Evolutionary conservation across 2,888 invertebrate genomes (phyloP).

Genomic region (Gandaritis pyraliata): DNA sequence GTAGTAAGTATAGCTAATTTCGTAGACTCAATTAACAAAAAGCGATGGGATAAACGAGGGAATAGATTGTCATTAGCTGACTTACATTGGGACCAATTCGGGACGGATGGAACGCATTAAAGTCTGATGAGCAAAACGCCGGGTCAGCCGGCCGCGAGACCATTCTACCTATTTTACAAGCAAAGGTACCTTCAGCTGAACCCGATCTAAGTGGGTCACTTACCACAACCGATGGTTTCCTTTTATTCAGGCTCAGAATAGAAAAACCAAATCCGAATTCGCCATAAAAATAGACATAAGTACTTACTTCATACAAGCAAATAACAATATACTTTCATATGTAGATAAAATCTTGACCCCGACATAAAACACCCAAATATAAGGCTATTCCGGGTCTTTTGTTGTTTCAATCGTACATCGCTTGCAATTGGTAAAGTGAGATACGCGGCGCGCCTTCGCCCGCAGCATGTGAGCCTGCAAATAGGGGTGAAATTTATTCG

Average conservation of each 20-base stretch:
- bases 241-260: slow-evolving; percentile 49
- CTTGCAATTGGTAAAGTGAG: slow-evolving; percentile 45
- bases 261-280: slow-evolving; percentile 40
- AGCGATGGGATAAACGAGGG: slow-evolving; percentile 45
- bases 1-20: slow-evolving; percentile 1
- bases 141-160: slow-evolving; percentile 41
- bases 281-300: slow-evolving; percentile 39
- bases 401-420: slow-evolving; percentile 51
- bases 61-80: slow-evolving; percentile 66
- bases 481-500: slow-evolving; percentile 75
- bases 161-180: slow-evolving; percentile 32
- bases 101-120: slow-evolving; percentile 62
- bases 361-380: slow-evolving; percentile 41
- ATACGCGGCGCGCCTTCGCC: slow-evolving; percentile 28
- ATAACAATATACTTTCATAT: slow-evolving; percentile 25
- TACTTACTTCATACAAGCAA: slow-evolving; percentile 37
- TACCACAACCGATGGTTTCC: slow-evolving; percentile 50
- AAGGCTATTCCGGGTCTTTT: slow-evolving; percentile 39
- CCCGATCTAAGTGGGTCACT: slow-evolving; percentile 54
- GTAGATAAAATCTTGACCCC: slow-evolving; percentile 40
- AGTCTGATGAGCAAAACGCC: slow-evolving; percentile 61
- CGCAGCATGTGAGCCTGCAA: slow-evolving; percentile 55
- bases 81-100: slow-evolving; percentile 50
- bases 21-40: slow-evolving; percentile 35
- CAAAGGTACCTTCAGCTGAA: slow-evolving; percentile 39